Percentiles rank a stretch among this genome's conserved stretches.
Conservation (phyloP, 2,888 invertebrate genomes). For the Eremobia ochroleuca region DNA sequence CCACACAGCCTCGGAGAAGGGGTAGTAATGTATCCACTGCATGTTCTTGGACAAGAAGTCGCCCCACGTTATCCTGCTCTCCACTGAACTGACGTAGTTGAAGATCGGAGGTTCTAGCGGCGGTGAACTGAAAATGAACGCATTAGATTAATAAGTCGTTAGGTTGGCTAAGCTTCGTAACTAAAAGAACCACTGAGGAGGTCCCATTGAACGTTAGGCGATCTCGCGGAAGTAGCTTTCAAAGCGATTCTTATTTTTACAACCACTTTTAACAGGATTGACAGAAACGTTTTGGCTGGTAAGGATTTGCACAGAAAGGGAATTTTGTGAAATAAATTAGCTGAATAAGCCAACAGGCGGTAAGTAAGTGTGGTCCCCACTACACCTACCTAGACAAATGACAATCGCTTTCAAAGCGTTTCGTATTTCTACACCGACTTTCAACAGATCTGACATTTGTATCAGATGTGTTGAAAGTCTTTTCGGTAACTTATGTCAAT, state of each 20-base stretch:
- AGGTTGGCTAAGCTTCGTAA: neutral
- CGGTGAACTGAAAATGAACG: conserved; percentile 76
- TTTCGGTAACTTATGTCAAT: neutral
- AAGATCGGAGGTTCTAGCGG: conserved; percentile 92
- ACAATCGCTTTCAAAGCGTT: neutral
- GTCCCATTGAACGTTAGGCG: neutral
- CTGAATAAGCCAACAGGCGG: too few species aligned
- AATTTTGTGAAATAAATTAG: too few species aligned
- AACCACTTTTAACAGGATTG: neutral
- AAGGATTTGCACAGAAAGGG: too few species aligned
- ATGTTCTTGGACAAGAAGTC: conserved; percentile 91
- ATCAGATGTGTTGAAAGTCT: too few species aligned
- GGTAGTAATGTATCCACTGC: conserved; percentile 87
- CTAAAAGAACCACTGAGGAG: neutral
- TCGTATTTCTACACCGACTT: neutral
- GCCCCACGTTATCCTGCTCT: conserved; percentile 95
- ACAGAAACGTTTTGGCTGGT: too few species aligned
- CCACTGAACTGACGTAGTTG: conserved; percentile 96
- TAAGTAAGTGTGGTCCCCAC: too few species aligned
- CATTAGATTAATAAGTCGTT: neutral
- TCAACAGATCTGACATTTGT: neutral
- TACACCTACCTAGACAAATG: too few species aligned
- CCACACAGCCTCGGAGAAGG: conserved; percentile 91
- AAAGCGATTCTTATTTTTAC: neutral
- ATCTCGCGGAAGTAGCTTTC: neutral